Conservation (phyloP, 2,888 invertebrate species). For the Aphelenchoides bicaudatus region DNA sequence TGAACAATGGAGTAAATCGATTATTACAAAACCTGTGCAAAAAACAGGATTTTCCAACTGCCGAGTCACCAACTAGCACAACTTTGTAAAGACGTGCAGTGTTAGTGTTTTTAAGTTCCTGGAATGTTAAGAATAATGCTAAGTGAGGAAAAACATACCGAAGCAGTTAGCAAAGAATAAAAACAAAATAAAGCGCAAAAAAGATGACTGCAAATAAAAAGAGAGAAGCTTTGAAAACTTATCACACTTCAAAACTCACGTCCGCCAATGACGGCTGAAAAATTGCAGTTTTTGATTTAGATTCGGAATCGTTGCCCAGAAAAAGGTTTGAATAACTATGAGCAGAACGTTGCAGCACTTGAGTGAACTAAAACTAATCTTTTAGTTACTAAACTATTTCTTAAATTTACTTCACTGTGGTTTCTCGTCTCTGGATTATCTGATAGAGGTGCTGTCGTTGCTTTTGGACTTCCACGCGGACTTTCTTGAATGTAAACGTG, state of each 20-base stretch:
- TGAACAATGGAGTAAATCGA: conserved; percentile 64
- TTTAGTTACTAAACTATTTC: too few relatives aligned
- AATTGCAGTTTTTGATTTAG: not conserved
- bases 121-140: conserved; percentile 12
- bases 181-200: not conserved
- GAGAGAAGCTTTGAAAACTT: too few relatives aligned
- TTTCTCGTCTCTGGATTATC: conserved; percentile 13
- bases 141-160: conserved; percentile 4
- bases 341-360: conserved; percentile 14
- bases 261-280: conserved; percentile 18
- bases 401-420: conserved; percentile 11
- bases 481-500: conserved; percentile 12
- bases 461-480: not conserved
- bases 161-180: not conserved
- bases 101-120: conserved; percentile 59
- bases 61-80: conserved; percentile 67
- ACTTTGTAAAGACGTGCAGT: conserved; percentile 66
- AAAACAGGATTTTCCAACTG: conserved; percentile 67
- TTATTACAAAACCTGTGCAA: conserved; percentile 65
- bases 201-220: too few relatives aligned
- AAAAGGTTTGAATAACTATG: conserved; percentile 20
- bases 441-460: not conserved
- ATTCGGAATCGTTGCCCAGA: conserved; percentile 1
- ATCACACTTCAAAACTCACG: conserved; percentile 12
- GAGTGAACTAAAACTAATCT: conserved; percentile 17